Evolutionary conservation across 1,140 invertebrate genomes (phyloP).

Genomic region (Stenopsyche tienmushanensis): DNA sequence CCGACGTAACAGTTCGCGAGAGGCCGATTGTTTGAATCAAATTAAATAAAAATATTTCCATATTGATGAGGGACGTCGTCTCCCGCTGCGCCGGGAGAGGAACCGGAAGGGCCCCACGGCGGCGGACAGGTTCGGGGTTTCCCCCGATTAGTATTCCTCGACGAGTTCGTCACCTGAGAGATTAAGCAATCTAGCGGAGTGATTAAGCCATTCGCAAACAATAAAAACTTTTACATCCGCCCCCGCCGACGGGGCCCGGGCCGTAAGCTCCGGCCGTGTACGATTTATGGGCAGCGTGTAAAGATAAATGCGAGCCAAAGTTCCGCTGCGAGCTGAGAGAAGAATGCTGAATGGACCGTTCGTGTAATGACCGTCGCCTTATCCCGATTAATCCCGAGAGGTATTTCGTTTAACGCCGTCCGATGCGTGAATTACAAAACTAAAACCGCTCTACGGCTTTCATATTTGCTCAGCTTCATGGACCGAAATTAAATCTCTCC

Average conservation of each 20-base stretch:
- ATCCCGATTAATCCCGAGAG: not conserved
- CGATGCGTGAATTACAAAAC: too few species aligned
- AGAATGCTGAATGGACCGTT: constrained; percentile 9
- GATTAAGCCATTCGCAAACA: constrained; percentile 14
- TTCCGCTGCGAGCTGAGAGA: too few species aligned
- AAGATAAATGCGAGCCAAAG: not conserved
- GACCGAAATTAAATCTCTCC: too few species aligned
- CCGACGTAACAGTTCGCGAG: not conserved
- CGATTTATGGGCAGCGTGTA: not conserved
- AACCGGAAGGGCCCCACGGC: not conserved
- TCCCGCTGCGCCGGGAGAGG: too few species aligned
- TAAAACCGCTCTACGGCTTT: too few species aligned
- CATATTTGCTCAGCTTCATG: too few species aligned
- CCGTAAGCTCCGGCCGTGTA: not conserved
- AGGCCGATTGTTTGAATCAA: too few species aligned
- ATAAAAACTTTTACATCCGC: constrained; percentile 13
- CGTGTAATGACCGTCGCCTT: not conserved
- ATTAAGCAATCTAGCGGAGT: constrained; percentile 11
- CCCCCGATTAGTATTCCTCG: constrained; percentile 17
- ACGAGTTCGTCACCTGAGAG: constrained; percentile 16
- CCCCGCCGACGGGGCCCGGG: not conserved
- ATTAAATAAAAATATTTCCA: not conserved
- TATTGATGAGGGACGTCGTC: too few species aligned
- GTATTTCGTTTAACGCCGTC: not conserved
- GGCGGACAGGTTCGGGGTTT: too few species aligned